These are phyloP conservation scores for Sipha flava DNA, from an alignment of 1,140 invertebrate genomes.

Conservation along the genomic window DNA sequence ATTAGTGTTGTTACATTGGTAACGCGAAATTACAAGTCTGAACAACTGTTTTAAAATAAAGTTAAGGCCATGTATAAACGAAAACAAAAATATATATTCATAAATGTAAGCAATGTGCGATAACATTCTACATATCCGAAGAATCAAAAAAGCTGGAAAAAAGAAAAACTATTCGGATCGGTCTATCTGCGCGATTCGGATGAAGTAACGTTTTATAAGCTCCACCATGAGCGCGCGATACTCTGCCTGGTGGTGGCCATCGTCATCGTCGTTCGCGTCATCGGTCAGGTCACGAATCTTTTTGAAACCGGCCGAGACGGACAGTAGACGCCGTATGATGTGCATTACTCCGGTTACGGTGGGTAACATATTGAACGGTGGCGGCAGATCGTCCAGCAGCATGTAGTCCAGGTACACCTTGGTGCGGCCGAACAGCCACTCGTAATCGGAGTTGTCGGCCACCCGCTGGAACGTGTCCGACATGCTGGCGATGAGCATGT, in stretches of 20 bases:
- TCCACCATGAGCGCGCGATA: background rate
- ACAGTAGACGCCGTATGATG: too few relatives aligned
- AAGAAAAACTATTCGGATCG: too few relatives aligned
- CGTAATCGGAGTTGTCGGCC: conserved; percentile 51
- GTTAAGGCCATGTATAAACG: too few relatives aligned
- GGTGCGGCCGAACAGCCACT: conserved; percentile 54
- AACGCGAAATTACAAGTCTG: too few relatives aligned
- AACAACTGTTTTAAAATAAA: too few relatives aligned
- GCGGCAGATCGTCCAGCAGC: background rate
- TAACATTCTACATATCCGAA: too few relatives aligned
- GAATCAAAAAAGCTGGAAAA: too few relatives aligned
- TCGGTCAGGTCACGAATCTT: background rate
- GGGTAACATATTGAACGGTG: conserved; percentile 11
- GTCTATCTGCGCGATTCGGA: background rate
- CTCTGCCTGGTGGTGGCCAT: background rate
- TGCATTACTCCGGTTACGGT: too few relatives aligned
- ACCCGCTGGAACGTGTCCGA: conserved; percentile 63
- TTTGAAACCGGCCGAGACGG: background rate
- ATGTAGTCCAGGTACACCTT: conserved; percentile 28
- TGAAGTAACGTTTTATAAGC: background rate
- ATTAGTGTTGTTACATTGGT: too few relatives aligned
- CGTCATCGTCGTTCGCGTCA: background rate
- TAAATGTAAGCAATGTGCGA: too few relatives aligned
- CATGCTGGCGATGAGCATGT: conserved; percentile 72
- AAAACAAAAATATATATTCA: too few relatives aligned